Conservation (phyloP, 2,113 vertebrate genomes). For the Sterrhoptilus dennistouni region DNA sequence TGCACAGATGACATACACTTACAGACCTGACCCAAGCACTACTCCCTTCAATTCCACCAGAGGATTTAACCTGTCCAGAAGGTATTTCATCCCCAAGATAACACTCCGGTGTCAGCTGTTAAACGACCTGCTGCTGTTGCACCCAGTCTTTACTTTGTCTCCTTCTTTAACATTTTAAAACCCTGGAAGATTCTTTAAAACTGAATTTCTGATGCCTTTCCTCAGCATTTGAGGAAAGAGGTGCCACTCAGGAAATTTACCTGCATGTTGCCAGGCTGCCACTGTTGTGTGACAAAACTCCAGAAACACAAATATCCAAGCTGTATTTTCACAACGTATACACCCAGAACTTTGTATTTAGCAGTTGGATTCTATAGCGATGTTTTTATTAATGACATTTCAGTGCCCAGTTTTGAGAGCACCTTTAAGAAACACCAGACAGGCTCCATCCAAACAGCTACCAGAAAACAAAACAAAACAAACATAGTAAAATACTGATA, state of each 20-base stretch:
- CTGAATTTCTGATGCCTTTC: not conserved
- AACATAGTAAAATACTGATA: not conserved
- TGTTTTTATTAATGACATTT: not conserved
- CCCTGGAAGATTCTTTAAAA: not conserved
- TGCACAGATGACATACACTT: rapidly evolving
- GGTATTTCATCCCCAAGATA: not conserved
- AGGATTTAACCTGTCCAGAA: not conserved
- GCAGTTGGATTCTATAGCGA: not conserved
- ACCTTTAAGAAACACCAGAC: not conserved
- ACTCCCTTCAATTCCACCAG: not conserved
- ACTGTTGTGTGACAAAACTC: not conserved
- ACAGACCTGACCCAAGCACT: not conserved
- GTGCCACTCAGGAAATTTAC: not conserved
- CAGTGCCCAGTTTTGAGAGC: not conserved
- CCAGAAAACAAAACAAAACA: not conserved
- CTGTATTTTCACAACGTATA: rapidly evolving
- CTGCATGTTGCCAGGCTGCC: not conserved
- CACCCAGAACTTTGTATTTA: not conserved
- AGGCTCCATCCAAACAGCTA: not conserved
- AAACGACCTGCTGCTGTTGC: not conserved
- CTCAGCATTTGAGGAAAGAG: not conserved
- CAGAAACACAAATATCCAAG: rapidly evolving
- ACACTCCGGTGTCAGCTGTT: not conserved
- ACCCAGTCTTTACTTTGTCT: not conserved
- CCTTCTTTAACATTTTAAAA: not conserved